These are phyloP conservation scores for Prietella phreatophila DNA, from an alignment of 2,113 vertebrate genomes.

Conservation along the genomic window DNA sequence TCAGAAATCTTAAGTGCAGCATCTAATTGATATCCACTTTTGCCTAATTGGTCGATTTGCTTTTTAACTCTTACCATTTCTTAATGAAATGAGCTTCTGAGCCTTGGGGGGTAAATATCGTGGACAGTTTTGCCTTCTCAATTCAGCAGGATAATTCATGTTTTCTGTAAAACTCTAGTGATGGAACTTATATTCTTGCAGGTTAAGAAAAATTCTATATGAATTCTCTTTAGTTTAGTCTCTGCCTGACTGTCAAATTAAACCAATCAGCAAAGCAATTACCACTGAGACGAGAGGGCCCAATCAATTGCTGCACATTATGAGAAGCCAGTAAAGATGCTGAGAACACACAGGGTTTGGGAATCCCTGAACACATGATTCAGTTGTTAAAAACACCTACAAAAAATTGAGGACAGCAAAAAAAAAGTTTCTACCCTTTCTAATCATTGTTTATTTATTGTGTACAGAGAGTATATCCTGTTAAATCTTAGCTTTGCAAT, in stretches of 20 bases:
- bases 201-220: conserved; percentile 44
- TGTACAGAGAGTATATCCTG: background rate
- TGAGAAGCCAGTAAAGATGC: conserved; percentile 50
- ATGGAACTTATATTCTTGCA: conserved; percentile 23
- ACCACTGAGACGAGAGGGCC: conserved; percentile 32
- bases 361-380: conserved; percentile 29
- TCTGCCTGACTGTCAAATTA: conserved; percentile 55
- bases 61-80: conserved; percentile 53
- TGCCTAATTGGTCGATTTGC: conserved; percentile 69
- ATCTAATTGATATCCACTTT: conserved; percentile 78
- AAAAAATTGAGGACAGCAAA: background rate
- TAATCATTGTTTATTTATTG: background rate
- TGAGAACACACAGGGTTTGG: conserved; percentile 43
- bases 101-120: background rate
- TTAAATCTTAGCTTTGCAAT: background rate
- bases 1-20: conserved; percentile 72
- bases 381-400: conserved; percentile 1
- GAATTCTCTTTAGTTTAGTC: conserved; percentile 41
- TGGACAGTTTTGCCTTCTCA: conserved; percentile 6
- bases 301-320: conserved; percentile 50
- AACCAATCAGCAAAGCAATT: conserved; percentile 53
- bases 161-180: conserved; percentile 33
- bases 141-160: conserved; percentile 16
- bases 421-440: background rate
- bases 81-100: conserved; percentile 56